These are phyloP conservation scores for Pachyramphus minor DNA, from an alignment of 2,113 vertebrate genomes.

Conservation along the genomic window DNA sequence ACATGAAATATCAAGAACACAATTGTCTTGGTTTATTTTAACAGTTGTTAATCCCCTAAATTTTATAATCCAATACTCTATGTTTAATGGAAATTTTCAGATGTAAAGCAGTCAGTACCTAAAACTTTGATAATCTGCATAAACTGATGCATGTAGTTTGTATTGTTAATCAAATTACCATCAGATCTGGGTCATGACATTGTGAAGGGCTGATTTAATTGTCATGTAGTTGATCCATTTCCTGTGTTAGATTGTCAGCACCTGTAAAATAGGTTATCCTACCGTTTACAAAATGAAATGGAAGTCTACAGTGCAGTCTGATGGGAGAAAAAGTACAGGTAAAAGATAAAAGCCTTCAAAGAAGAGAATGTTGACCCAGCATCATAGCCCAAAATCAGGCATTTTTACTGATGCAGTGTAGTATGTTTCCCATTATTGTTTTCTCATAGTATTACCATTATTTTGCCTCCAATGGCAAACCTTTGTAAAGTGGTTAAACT, in stretches of 20 bases:
- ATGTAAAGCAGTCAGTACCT: neutral
- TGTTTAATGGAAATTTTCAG: neutral
- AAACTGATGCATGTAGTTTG: neutral
- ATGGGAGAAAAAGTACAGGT: neutral
- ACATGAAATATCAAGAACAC: neutral
- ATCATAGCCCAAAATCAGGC: neutral
- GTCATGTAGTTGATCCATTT: neutral
- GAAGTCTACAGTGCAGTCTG: neutral
- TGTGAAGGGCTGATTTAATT: neutral
- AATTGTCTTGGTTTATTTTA: neutral
- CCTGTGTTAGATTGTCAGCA: neutral
- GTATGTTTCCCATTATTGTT: neutral
- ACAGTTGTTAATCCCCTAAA: neutral
- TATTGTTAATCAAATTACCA: neutral
- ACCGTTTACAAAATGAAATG: neutral
- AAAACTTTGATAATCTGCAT: neutral
- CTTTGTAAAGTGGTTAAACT: neutral
- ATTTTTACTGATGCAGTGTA: neutral
- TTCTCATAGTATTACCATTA: neutral
- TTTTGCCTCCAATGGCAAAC: neutral
- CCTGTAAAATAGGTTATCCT: neutral
- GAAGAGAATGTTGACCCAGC: neutral
- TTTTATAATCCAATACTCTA: neutral
- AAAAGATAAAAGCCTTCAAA: neutral
- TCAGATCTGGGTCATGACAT: neutral